Conservation (phyloP, 2,888 invertebrate species). For the Spicauda simplicius region DNA sequence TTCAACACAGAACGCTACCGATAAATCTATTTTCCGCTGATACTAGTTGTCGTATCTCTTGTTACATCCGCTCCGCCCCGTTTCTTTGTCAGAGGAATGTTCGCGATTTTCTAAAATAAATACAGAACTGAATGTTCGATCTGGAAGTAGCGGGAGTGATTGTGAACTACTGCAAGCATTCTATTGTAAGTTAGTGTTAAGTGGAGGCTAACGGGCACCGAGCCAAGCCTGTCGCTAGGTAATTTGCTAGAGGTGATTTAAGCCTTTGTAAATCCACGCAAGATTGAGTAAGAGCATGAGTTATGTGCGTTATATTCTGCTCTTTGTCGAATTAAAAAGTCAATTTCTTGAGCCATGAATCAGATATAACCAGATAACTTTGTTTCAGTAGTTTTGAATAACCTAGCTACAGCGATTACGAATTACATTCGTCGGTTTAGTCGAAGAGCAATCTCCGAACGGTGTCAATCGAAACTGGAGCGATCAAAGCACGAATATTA, state of each 20-base stretch:
- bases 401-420: too few species aligned
- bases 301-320: background rate
- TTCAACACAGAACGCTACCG: background rate
- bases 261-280: slow-evolving; percentile 9
- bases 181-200: slow-evolving; percentile 30
- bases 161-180: slow-evolving; percentile 12
- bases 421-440: too few species aligned
- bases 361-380: background rate
- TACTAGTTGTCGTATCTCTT: slow-evolving; percentile 3
- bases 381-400: too few species aligned
- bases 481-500: background rate
- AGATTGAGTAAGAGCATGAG: background rate
- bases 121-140: slow-evolving; percentile 18
- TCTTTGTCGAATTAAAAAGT: background rate
- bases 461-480: slow-evolving; percentile 1
- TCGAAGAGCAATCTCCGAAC: too few species aligned
- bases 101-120: slow-evolving; percentile 18
- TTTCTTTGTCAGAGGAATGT: slow-evolving; percentile 16
- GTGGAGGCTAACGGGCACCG: slow-evolving; percentile 13
- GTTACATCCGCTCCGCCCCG: slow-evolving; percentile 1
- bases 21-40: slow-evolving; percentile 23
- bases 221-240: slow-evolving; percentile 13
- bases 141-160: slow-evolving; percentile 9
- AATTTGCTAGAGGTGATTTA: slow-evolving; percentile 20
- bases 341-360: background rate